phyloP scores from a whole-genome alignment of 2,113 vertebrate genomes.

The Oreochromis spilurus region DNA sequence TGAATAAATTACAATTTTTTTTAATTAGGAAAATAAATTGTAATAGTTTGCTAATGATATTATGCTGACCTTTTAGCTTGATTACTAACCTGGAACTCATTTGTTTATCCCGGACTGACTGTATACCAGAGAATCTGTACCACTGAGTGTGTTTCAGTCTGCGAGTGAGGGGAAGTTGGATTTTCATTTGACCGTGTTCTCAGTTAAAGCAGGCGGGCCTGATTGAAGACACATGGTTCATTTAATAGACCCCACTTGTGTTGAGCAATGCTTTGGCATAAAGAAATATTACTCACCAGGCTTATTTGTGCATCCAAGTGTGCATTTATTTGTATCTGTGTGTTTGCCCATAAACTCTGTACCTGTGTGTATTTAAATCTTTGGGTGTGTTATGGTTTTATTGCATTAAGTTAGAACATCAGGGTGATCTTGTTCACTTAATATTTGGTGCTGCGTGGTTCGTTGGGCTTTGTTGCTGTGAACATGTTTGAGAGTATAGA shows the following conservation, averaged over 20 bases:
- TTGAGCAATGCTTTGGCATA: conserved; percentile 63
- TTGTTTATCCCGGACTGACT: not conserved
- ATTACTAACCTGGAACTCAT: not conserved
- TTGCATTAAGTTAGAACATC: not conserved
- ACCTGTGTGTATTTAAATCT: not conserved
- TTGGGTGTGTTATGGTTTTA: not conserved
- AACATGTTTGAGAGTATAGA: not conserved
- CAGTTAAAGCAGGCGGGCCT: conserved; percentile 30
- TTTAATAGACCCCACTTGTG: conserved; percentile 53
- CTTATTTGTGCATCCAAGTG: conserved; percentile 13
- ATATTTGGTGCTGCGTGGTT: not conserved
- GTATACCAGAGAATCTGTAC: not conserved
- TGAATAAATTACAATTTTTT: not conserved
- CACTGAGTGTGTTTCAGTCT: not conserved
- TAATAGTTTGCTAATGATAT: not conserved
- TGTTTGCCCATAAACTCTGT: not conserved
- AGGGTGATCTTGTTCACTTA: not conserved
- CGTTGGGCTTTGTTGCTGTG: not conserved
- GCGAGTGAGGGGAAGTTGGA: conserved; percentile 14
- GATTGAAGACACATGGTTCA: conserved; percentile 71
- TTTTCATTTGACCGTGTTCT: conserved; percentile 27
- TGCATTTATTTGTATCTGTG: not conserved
- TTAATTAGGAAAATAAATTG: rapidly evolving
- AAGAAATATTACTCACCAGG: not conserved
- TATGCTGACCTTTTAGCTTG: not conserved